phyloP scores from a whole-genome alignment of 92 coral and sea anemone genomes.

The Epizoanthus rinbou region DNA sequence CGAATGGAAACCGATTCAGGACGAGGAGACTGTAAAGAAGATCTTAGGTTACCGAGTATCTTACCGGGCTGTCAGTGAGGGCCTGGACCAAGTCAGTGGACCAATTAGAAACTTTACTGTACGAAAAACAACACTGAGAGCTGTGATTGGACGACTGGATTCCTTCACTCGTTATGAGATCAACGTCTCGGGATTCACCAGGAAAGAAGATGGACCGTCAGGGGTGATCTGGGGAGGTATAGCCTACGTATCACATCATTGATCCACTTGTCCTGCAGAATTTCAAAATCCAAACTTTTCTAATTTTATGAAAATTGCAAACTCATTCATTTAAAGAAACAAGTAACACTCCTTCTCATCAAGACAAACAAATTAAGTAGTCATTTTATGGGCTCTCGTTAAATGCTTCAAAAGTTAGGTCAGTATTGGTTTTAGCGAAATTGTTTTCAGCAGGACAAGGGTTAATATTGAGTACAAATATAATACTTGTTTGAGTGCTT shows the following conservation, averaged over 20 bases:
- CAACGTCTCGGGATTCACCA: constrained; percentile 66
- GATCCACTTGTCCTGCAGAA: too few relatives aligned
- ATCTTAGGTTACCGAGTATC: constrained; percentile 74
- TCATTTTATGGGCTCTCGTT: too few relatives aligned
- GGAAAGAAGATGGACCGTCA: constrained; percentile 71
- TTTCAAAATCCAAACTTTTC: too few relatives aligned
- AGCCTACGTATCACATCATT: not conserved
- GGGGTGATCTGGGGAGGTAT: constrained; percentile 66
- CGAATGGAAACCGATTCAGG: constrained; percentile 71
- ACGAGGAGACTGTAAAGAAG: constrained; percentile 49
- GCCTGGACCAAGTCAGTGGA: constrained; percentile 52
- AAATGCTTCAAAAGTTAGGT: too few relatives aligned
- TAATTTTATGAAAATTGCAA: too few relatives aligned
- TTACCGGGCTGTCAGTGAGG: constrained; percentile 63
- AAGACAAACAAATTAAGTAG: too few relatives aligned
- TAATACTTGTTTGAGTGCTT: too few relatives aligned
- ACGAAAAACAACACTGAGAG: constrained; percentile 44
- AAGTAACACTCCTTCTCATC: too few relatives aligned
- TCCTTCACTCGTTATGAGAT: constrained; percentile 65
- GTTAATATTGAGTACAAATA: too few relatives aligned
- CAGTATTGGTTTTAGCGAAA: too few relatives aligned
- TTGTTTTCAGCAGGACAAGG: too few relatives aligned
- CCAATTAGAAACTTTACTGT: constrained; percentile 64
- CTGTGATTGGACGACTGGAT: constrained; percentile 48
- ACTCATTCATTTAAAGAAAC: too few relatives aligned